phyloP scores from a whole-genome alignment of 2,113 vertebrate species.

The Cheilinus undulatus region DNA sequence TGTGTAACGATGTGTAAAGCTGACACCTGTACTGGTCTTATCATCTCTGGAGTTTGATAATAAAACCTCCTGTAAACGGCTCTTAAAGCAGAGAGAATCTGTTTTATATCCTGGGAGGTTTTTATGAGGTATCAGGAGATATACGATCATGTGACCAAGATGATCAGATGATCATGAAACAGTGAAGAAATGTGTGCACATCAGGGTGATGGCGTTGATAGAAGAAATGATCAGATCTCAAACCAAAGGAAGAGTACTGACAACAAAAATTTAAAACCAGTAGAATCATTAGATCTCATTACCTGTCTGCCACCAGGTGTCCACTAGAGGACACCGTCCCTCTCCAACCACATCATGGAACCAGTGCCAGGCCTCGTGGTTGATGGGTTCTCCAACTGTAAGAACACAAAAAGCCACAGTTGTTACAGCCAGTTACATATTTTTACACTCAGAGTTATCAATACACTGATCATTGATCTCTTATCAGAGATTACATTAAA shows the following conservation, averaged over 20 bases:
- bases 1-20: background rate
- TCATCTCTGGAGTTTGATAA: too few species aligned
- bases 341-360: constrained; percentile 91
- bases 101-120: background rate
- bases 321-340: constrained; percentile 88
- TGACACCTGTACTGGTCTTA: too few species aligned
- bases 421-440: too few species aligned
- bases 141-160: background rate
- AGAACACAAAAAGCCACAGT: constrained; percentile 20
- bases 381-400: constrained; percentile 94
- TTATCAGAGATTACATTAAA: background rate
- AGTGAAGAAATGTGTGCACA: background rate
- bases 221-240: too few species aligned
- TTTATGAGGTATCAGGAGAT: background rate
- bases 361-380: constrained; percentile 95
- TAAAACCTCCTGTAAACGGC: too few species aligned
- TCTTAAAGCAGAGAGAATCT: background rate
- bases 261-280: too few species aligned
- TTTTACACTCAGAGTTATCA: too few species aligned
- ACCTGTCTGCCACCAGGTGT: constrained; percentile 99
- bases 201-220: constrained; percentile 2
- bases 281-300: constrained; percentile 53
- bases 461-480: background rate
- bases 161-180: background rate
- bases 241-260: too few species aligned